A percentile compares a stretch with the other conserved stretches of the same genome.
Evolutionary conservation across 2,113 vertebrate species (phyloP).

Genomic region (Gracilinanus agilis): DNA sequence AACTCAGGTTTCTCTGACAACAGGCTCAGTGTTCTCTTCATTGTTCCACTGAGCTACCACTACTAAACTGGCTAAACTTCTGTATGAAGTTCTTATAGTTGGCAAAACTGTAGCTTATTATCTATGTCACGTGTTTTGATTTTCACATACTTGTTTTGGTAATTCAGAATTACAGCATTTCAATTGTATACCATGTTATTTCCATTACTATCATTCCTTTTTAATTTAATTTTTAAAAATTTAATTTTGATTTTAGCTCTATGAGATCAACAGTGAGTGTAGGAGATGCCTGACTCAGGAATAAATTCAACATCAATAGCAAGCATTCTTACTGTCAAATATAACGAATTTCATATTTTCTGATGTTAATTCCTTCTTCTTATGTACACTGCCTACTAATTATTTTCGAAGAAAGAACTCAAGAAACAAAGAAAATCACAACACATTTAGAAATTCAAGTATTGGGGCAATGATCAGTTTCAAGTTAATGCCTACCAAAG

Average conservation of each 20-base stretch:
- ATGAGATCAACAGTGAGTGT: neutral
- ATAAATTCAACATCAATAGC: neutral
- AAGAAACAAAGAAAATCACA: slow-evolving; percentile 34
- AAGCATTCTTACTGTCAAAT: neutral
- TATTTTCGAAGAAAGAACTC: neutral
- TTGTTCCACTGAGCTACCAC: neutral
- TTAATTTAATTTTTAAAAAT: neutral
- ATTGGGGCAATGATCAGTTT: neutral
- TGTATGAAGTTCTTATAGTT: neutral
- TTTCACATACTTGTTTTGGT: neutral
- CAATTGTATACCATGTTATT: neutral
- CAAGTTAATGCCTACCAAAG: slow-evolving; percentile 86
- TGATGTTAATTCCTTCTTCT: neutral
- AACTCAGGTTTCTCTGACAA: neutral
- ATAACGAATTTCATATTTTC: neutral
- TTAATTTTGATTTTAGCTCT: neutral
- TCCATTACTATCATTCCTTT: neutral
- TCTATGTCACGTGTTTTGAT: neutral
- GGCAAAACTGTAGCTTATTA: neutral
- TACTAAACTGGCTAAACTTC: neutral
- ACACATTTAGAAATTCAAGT: slow-evolving; percentile 28
- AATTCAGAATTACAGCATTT: neutral
- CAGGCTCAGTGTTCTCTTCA: neutral
- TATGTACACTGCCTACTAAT: neutral
- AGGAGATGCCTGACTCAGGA: neutral